Evolutionary conservation across 2,888 invertebrate genomes (phyloP).

Genomic region (Cosmorhoe ocellata): DNA sequence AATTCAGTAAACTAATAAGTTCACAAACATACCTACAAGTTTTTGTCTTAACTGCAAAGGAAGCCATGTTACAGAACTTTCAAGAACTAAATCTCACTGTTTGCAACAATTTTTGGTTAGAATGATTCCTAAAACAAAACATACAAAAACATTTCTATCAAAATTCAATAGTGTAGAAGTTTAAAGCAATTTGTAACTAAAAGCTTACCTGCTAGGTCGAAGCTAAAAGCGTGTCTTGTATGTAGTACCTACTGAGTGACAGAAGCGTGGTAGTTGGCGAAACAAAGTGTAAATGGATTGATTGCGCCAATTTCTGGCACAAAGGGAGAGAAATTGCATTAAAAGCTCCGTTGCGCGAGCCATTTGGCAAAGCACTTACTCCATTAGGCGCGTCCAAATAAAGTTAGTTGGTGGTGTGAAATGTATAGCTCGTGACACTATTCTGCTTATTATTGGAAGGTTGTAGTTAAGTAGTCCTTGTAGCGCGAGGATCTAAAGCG

Average conservation of each 20-base stretch:
- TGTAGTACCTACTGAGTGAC: slow-evolving; percentile 43
- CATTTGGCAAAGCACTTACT: slow-evolving; percentile 80
- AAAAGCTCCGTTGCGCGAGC: slow-evolving; percentile 79
- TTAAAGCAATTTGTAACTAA: slow-evolving; percentile 24
- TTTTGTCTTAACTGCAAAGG: too few species aligned
- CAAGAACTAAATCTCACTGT: too few species aligned
- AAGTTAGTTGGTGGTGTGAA: slow-evolving; percentile 71
- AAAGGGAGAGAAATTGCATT: slow-evolving; percentile 81
- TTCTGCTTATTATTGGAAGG: slow-evolving; percentile 23
- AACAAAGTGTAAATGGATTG: slow-evolving; percentile 84
- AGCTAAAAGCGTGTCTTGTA: slow-evolving; percentile 60
- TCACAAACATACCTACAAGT: too few species aligned
- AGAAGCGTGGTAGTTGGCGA: slow-evolving; percentile 67
- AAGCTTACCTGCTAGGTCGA: slow-evolving; percentile 14
- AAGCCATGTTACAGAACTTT: too few species aligned
- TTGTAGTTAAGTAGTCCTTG: neutral
- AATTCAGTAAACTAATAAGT: too few species aligned
- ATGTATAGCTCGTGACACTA: slow-evolving; percentile 40
- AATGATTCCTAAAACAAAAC: too few species aligned
- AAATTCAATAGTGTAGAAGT: slow-evolving; percentile 16
- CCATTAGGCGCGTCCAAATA: slow-evolving; percentile 77
- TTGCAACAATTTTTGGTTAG: too few species aligned
- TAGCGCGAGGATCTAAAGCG: too few species aligned
- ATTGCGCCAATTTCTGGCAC: slow-evolving; percentile 80
- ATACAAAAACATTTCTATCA: too few species aligned